These are phyloP conservation scores for Pterocles orientalis DNA, from an alignment of 2,113 vertebrate species.

Conservation along the genomic window DNA sequence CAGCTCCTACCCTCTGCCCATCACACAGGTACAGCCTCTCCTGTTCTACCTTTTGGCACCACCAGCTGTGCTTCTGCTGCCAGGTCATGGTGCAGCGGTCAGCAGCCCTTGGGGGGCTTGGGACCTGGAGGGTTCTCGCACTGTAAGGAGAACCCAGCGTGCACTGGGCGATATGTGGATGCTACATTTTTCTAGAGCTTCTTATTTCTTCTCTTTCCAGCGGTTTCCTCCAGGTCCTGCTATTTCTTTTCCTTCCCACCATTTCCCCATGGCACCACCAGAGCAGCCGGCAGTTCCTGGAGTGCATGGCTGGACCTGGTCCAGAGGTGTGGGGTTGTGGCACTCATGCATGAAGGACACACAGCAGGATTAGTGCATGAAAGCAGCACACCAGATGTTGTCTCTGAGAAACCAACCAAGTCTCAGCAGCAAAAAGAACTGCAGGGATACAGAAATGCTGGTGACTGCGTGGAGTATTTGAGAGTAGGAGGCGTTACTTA, in stretches of 20 bases:
- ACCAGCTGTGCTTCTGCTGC: fast-evolving
- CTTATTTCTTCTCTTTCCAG: not conserved
- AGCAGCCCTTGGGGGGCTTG: not conserved
- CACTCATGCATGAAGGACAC: not conserved
- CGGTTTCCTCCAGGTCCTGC: not conserved
- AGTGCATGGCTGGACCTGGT: not conserved
- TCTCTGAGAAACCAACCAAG: not conserved
- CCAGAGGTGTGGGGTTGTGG: not conserved
- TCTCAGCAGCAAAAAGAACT: not conserved
- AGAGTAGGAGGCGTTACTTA: not conserved
- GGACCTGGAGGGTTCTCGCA: not conserved
- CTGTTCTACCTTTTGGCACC: not conserved
- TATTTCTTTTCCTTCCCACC: not conserved
- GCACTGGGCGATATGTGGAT: not conserved
- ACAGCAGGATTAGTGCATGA: not conserved
- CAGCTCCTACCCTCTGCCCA: not conserved
- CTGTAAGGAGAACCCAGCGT: not conserved
- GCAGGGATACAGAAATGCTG: not conserved
- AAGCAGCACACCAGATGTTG: not conserved
- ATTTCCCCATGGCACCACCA: not conserved
- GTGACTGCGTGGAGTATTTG: not conserved
- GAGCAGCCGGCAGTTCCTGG: fast-evolving
- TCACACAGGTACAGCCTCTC: not conserved
- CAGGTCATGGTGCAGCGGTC: not conserved
- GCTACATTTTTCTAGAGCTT: not conserved